Percentiles rank a stretch among this genome's conserved stretches.
Evolutionary conservation across 2,113 vertebrate genomes (phyloP).

Genomic region (Lycaon pictus): DNA sequence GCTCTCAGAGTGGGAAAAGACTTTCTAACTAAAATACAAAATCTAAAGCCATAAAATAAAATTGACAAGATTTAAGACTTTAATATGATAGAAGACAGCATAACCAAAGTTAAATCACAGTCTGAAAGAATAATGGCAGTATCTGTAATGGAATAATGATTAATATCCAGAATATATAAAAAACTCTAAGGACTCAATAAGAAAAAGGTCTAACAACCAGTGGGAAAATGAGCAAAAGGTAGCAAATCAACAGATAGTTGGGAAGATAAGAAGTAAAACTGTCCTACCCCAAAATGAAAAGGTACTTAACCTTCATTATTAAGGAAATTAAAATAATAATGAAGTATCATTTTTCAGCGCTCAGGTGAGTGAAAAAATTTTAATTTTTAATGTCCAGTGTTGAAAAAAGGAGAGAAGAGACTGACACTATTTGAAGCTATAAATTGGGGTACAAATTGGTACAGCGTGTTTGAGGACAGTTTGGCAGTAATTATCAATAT

Average conservation of each 20-base stretch:
- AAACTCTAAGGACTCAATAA: neutral
- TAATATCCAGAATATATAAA: conserved; percentile 29
- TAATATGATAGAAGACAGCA: conserved; percentile 17
- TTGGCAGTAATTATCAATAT: neutral
- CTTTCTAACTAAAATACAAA: conserved; percentile 46
- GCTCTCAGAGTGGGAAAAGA: neutral
- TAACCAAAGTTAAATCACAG: conserved; percentile 46
- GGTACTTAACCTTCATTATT: conserved; percentile 15
- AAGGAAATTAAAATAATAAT: conserved; percentile 46
- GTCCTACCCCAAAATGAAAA: neutral
- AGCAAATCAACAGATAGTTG: neutral
- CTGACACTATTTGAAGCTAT: neutral
- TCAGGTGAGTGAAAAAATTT: neutral
- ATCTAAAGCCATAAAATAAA: conserved; percentile 13
- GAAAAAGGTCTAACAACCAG: conserved; percentile 24
- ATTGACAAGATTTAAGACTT: conserved; percentile 52
- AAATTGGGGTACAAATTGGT: neutral
- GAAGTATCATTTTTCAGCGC: conserved; percentile 1
- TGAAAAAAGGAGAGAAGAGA: neutral
- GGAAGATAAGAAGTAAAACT: neutral
- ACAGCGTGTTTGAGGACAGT: neutral
- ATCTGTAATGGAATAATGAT: conserved; percentile 24
- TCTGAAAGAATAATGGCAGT: conserved; percentile 4
- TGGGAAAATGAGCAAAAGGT: neutral
- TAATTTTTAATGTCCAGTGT: neutral